phyloP scores from a whole-genome alignment of 2,888 invertebrate species.

The Pollenia angustigena region DNA sequence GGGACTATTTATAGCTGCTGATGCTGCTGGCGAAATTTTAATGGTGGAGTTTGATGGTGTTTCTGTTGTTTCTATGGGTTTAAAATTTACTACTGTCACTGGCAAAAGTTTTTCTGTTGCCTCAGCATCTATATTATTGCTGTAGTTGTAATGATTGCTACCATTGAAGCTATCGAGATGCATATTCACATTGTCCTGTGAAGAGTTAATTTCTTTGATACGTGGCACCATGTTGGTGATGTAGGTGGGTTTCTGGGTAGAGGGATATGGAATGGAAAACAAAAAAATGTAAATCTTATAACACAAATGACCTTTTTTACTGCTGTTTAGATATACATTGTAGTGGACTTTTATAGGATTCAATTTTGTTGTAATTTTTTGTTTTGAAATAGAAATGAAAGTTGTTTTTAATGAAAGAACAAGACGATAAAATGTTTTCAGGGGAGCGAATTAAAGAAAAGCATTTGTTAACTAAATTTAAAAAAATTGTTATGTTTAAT shows the following conservation, averaged over 20 bases:
- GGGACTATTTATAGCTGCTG: slow-evolving; percentile 68
- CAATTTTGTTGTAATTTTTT: background rate
- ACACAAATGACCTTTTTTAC: slow-evolving; percentile 23
- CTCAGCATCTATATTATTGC: slow-evolving; percentile 73
- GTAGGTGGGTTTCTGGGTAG: slow-evolving; percentile 71
- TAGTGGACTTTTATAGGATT: slow-evolving; percentile 16
- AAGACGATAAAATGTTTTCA: background rate
- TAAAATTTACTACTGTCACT: slow-evolving; percentile 72
- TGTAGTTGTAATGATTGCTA: slow-evolving; percentile 48
- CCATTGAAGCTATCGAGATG: slow-evolving; percentile 31
- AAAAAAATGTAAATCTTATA: slow-evolving; percentile 8
- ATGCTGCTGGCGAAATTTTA: slow-evolving; percentile 56
- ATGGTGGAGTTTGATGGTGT: background rate
- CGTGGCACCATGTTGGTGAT: slow-evolving; percentile 78
- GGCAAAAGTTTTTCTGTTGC: slow-evolving; percentile 79
- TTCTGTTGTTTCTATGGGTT: slow-evolving; percentile 31
- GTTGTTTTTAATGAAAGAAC: background rate
- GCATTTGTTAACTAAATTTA: background rate
- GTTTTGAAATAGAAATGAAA: background rate
- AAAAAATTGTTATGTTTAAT: background rate
- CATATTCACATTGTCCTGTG: slow-evolving; percentile 62
- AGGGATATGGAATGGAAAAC: background rate
- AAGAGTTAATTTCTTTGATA: slow-evolving; percentile 79
- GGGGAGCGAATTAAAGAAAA: background rate
- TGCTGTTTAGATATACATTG: slow-evolving; percentile 32